phyloP scores from a whole-genome alignment of 2,888 invertebrate genomes.

The Pseudococcus longispinus region DNA sequence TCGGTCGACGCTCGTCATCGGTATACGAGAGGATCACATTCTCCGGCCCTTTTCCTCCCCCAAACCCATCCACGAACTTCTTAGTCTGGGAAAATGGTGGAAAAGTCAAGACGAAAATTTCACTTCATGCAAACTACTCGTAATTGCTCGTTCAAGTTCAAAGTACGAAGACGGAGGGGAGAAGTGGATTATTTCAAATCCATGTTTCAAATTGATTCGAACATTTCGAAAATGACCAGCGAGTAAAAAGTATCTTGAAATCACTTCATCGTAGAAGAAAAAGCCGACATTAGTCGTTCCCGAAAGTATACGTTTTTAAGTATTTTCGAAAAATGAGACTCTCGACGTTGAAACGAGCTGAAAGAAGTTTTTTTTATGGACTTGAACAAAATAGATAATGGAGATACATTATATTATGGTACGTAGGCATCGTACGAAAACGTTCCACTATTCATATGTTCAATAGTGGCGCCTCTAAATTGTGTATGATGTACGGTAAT shows the following conservation, averaged over 20 bases:
- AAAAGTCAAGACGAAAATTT: too few species aligned
- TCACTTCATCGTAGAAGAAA: neutral
- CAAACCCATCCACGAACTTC: too few species aligned
- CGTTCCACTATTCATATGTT: neutral
- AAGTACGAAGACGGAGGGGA: neutral
- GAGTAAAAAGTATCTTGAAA: neutral
- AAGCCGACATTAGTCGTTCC: neutral
- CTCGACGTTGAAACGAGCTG: neutral
- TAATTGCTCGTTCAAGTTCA: neutral
- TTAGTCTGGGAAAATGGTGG: neutral
- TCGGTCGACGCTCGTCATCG: neutral
- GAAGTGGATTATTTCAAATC: too few species aligned
- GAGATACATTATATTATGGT: neutral
- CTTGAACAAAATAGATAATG: neutral
- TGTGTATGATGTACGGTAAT: neutral
- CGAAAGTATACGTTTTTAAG: neutral
- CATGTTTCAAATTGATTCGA: neutral
- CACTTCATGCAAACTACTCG: too few species aligned
- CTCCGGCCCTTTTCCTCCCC: too few species aligned
- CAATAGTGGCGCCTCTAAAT: neutral
- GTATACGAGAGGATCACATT: neutral
- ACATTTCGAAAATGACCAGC: neutral
- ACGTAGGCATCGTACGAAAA: neutral
- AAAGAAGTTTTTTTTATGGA: neutral
- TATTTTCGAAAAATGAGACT: neutral